phyloP scores from a whole-genome alignment of 2,113 vertebrate species.

The Alligator sinensis region DNA sequence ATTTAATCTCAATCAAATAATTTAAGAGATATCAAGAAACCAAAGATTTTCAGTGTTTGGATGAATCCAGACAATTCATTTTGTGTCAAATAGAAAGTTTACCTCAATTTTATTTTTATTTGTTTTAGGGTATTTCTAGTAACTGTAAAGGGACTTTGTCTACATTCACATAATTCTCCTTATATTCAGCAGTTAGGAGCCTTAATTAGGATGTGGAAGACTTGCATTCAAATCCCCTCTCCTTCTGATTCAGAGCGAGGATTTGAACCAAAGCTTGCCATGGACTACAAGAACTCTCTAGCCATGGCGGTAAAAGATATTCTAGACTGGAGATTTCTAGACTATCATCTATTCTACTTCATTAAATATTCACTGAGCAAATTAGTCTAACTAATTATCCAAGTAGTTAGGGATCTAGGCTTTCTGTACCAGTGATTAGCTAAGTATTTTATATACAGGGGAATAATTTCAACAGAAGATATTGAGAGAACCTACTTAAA shows the following conservation, averaged over 20 bases:
- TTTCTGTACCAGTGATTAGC: neutral
- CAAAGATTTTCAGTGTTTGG: neutral
- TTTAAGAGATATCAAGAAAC: neutral
- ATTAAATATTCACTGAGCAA: neutral
- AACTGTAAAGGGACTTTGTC: neutral
- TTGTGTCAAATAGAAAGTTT: no score
- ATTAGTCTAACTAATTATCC: neutral
- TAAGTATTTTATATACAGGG: no score
- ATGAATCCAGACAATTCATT: neutral
- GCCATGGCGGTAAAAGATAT: fast-evolving
- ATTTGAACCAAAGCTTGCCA: neutral
- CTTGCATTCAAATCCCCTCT: neutral
- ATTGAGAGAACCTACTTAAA: no score
- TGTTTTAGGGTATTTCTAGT: neutral
- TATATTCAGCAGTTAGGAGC: neutral
- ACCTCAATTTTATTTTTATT: neutral
- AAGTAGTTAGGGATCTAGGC: neutral
- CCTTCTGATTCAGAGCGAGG: neutral
- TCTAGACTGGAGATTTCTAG: no score
- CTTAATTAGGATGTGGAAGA: neutral
- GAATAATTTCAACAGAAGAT: no score
- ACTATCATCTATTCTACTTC: no score
- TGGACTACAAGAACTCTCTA: neutral
- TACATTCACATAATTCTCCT: neutral
- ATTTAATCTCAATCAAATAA: neutral